Conservation (phyloP, 2,797 vertebrate species). For the Numenius phaeopus region DNA sequence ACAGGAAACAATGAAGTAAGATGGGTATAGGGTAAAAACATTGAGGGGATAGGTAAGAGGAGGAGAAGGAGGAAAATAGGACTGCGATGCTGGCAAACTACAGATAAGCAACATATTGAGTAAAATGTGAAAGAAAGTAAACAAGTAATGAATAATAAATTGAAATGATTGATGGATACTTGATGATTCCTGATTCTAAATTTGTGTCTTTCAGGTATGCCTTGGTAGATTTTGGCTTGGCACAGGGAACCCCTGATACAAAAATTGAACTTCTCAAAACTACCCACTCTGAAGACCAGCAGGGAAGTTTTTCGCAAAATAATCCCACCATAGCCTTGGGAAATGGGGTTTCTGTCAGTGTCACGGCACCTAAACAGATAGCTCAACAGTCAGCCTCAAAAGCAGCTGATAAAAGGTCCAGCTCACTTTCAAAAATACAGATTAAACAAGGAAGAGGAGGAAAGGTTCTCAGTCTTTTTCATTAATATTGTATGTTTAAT, state of each 20-base stretch:
- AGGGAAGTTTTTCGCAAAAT: conserved; percentile 83
- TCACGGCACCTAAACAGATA: conserved; percentile 63
- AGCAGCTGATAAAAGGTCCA: conserved; percentile 83
- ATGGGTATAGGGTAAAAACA: not conserved
- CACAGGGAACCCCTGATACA: conserved; percentile 93
- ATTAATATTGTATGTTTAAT: conserved; percentile 26
- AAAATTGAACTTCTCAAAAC: conserved; percentile 94
- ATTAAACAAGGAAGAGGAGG: conserved; percentile 89
- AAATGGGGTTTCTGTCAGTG: conserved; percentile 75
- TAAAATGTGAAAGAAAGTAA: not conserved
- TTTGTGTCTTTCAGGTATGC: conserved; percentile 87
- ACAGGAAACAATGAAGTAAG: not conserved
- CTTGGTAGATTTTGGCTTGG: conserved; percentile 97
- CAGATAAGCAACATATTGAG: not conserved
- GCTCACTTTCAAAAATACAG: conserved; percentile 77
- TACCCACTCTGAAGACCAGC: conserved; percentile 83
- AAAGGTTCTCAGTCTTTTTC: conserved; percentile 86
- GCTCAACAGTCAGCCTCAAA: conserved; percentile 79
- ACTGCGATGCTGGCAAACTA: not conserved
- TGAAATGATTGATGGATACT: not conserved
- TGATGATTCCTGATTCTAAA: not conserved
- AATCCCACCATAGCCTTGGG: conserved; percentile 74
- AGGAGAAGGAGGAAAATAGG: not conserved
- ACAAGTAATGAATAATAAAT: not conserved
- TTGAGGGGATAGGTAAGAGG: not conserved